Conservation (phyloP, 2,113 vertebrate species). For the Ciconia maguari region DNA sequence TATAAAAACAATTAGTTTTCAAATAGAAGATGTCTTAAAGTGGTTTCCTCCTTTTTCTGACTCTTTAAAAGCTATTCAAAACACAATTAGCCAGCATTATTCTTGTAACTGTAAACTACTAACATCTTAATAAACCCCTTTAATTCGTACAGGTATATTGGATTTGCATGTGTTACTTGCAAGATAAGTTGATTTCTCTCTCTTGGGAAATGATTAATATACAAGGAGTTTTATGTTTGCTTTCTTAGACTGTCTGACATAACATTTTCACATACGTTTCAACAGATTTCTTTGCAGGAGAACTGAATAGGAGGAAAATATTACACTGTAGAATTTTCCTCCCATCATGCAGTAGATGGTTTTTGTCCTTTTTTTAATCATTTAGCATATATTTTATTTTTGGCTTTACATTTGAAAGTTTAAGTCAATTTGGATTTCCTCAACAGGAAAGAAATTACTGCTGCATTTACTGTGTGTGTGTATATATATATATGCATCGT, state of each 20-base stretch:
- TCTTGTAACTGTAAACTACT: neutral
- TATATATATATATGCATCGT: neutral
- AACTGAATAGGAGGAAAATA: neutral
- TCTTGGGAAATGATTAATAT: neutral
- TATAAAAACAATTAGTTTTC: neutral
- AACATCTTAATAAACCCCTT: neutral
- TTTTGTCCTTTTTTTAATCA: neutral
- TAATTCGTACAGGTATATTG: neutral
- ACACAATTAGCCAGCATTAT: neutral
- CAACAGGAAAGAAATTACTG: neutral
- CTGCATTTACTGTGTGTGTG: neutral
- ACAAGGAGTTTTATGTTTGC: neutral
- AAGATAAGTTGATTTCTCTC: neutral
- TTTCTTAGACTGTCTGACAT: neutral
- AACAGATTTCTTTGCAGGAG: neutral
- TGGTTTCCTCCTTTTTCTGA: neutral
- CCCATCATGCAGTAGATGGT: fast-evolving
- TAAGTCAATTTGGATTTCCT: neutral
- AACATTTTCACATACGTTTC: neutral
- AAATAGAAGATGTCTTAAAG: neutral
- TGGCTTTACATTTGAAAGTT: neutral
- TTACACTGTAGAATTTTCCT: neutral
- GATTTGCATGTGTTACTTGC: neutral
- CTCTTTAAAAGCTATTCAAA: neutral
- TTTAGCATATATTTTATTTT: neutral